These are phyloP conservation scores for Huso huso DNA, from an alignment of 2,797 vertebrate species.

Conservation along the genomic window DNA sequence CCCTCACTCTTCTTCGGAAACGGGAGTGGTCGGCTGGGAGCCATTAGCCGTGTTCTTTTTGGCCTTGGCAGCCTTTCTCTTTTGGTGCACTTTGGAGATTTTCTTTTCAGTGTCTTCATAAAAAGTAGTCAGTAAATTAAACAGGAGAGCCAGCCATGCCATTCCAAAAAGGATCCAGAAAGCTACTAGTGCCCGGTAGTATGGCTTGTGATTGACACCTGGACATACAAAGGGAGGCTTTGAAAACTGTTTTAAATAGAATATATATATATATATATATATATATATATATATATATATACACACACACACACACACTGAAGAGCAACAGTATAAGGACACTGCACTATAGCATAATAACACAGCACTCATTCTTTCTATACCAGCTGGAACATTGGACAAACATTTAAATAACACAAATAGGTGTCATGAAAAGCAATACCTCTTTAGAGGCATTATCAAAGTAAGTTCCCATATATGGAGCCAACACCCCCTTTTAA, in stretches of 20 bases:
- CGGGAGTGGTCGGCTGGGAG: slow-evolving; percentile 9
- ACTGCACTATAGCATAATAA: too few relatives aligned
- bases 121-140: slow-evolving; percentile 45
- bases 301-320: too few relatives aligned
- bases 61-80: slow-evolving; percentile 27
- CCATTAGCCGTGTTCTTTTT: slow-evolving; percentile 19
- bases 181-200: slow-evolving; percentile 34
- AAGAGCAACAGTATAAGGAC: too few relatives aligned
- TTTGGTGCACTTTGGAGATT: slow-evolving; percentile 39
- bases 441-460: not conserved
- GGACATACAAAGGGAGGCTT: slow-evolving; percentile 5
- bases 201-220: slow-evolving; percentile 33
- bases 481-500: not conserved
- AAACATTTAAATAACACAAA: not conserved
- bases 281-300: not conserved
- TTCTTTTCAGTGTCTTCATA: slow-evolving; percentile 48
- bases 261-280: not conserved
- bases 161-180: slow-evolving; percentile 52
- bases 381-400: too few relatives aligned
- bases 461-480: not conserved
- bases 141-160: slow-evolving; percentile 50
- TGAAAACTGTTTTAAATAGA: not conserved
- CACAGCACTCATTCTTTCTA: too few relatives aligned
- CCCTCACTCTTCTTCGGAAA: slow-evolving; percentile 14
- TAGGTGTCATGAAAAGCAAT: not conserved